phyloP scores from a whole-genome alignment of 2,888 invertebrate genomes.

The Euplexia lucipara region DNA sequence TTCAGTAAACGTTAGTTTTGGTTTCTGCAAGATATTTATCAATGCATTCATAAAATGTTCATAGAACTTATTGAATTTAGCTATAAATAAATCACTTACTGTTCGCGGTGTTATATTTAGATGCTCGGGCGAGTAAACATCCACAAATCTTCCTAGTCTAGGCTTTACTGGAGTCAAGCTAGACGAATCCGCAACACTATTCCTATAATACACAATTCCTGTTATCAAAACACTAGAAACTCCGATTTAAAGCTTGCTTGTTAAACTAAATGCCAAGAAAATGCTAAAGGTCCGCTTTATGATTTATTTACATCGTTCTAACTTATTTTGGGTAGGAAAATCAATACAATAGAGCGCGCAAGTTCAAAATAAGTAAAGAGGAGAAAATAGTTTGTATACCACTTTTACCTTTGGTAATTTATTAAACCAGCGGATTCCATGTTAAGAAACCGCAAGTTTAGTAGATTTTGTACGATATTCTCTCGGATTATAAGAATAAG shows the following conservation, averaged over 20 bases:
- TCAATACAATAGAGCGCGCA: conserved; percentile 89
- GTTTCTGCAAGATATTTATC: conserved; percentile 72
- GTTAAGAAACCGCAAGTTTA: conserved; percentile 18
- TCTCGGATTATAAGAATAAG: conserved; percentile 22
- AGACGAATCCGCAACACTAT: conserved; percentile 72
- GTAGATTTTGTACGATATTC: conserved; percentile 16
- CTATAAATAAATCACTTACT: conserved; percentile 75
- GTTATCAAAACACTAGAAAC: conserved; percentile 51
- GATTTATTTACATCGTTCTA: conserved; percentile 90
- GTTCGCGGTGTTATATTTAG: conserved; percentile 85
- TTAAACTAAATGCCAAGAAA: conserved; percentile 70
- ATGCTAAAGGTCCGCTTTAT: conserved; percentile 79
- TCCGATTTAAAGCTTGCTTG: conserved; percentile 39
- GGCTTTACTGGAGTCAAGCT: conserved; percentile 81
- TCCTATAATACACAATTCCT: conserved; percentile 70
- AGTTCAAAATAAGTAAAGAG: conserved; percentile 79
- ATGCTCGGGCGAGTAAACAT: conserved; percentile 88
- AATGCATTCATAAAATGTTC: conserved; percentile 17
- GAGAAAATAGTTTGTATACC: conserved; percentile 47
- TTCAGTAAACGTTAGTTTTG: conserved; percentile 69
- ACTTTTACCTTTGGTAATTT: conserved; percentile 76
- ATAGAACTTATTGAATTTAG: conserved; percentile 17
- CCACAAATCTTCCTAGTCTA: conserved; percentile 84
- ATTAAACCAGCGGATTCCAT: conserved; percentile 75
- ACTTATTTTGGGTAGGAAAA: conserved; percentile 88